Conservation (phyloP, 2,888 invertebrate species). For the Microctonus brassicae region DNA sequence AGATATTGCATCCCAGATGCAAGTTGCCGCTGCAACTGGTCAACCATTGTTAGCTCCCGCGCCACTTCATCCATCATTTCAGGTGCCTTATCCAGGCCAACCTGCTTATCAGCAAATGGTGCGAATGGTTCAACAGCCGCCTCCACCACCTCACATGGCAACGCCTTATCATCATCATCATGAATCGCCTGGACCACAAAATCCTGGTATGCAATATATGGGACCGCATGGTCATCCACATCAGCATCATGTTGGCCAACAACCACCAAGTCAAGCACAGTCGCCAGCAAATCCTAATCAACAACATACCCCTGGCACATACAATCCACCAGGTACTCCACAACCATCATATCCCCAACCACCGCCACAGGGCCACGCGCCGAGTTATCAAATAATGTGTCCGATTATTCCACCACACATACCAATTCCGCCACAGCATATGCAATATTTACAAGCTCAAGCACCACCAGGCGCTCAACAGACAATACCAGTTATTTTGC, state of each 20-base stretch:
- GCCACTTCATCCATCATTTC: conserved; percentile 78
- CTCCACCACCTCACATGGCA: conserved; percentile 62
- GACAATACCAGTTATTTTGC: conserved; percentile 69
- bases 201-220: conserved; percentile 72
- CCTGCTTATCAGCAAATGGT: conserved; percentile 72
- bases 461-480: conserved; percentile 70
- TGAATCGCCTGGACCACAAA: conserved; percentile 73
- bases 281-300: conserved; percentile 69
- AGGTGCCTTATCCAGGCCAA: conserved; percentile 75
- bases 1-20: conserved; percentile 81
- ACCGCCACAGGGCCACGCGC: conserved; percentile 72
- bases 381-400: conserved; percentile 74
- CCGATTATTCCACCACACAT: conserved; percentile 71
- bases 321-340: conserved; percentile 70
- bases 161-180: conserved; percentile 68
- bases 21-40: conserved; percentile 85
- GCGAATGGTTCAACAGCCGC: conserved; percentile 67
- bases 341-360: conserved; percentile 74
- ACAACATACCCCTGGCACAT: conserved; percentile 73
- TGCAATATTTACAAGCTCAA: conserved; percentile 72
- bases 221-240: conserved; percentile 71
- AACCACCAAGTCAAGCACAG: conserved; percentile 66
- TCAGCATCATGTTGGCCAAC: conserved; percentile 59
- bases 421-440: conserved; percentile 70
- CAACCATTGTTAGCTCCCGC: conserved; percentile 88